phyloP scores from a whole-genome alignment of 2,888 invertebrate species.

The Tanypteryx hageni region DNA sequence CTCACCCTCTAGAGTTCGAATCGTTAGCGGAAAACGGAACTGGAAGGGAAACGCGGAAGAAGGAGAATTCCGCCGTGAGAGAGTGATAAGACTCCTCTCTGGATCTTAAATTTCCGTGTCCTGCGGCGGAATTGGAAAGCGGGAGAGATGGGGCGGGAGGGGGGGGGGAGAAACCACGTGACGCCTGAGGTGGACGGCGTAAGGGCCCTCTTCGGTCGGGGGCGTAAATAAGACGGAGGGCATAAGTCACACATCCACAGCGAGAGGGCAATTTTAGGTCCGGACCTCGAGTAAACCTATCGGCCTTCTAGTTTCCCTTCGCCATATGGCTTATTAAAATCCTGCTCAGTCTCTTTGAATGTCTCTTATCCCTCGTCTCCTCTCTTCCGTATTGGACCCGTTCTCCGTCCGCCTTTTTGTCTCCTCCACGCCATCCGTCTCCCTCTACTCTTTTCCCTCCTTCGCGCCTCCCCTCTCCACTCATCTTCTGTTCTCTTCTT shows the following conservation, averaged over 20 bases:
- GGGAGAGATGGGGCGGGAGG: not conserved
- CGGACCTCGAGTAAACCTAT: too few relatives aligned
- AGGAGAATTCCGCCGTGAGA: not conserved
- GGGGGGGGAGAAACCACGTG: not conserved
- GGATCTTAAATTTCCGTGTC: conserved; percentile 42
- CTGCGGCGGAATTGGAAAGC: conserved; percentile 25
- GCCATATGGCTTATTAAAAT: too few relatives aligned
- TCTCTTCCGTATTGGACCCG: too few relatives aligned
- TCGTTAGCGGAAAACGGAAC: too few relatives aligned
- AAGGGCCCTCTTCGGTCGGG: not conserved
- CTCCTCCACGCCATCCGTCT: not conserved
- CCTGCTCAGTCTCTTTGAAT: too few relatives aligned
- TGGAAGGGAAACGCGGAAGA: too few relatives aligned
- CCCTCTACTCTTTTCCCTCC: not conserved
- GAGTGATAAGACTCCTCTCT: not conserved
- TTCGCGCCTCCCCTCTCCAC: not conserved
- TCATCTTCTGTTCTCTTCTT: not conserved
- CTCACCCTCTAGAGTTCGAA: too few relatives aligned
- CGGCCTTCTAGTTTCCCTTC: too few relatives aligned
- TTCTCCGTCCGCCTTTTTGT: too few relatives aligned
- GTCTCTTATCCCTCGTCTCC: too few relatives aligned
- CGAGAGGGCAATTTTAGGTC: not conserved
- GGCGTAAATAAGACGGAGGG: not conserved
- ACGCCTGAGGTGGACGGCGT: not conserved
- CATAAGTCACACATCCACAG: not conserved